These are phyloP conservation scores for Drosophila subpulchrella DNA, from an alignment of 1,140 invertebrate genomes.

Conservation along the genomic window DNA sequence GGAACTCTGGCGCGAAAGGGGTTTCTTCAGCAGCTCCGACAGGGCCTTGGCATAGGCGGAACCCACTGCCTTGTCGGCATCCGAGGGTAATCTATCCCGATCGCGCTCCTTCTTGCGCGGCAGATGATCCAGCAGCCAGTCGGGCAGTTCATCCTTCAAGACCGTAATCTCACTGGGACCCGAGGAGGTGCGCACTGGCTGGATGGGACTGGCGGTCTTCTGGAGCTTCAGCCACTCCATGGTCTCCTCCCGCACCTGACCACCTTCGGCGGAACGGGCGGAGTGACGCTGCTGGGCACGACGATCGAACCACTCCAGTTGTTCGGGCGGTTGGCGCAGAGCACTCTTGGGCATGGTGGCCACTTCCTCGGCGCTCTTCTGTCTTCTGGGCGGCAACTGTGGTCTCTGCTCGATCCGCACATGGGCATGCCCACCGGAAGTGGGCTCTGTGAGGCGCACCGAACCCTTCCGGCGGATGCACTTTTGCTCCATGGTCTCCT, in stretches of 20 bases:
- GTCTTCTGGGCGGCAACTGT: slow-evolving; percentile 73
- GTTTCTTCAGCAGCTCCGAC: slow-evolving; percentile 80
- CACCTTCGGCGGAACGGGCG: slow-evolving; percentile 79
- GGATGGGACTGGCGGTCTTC: slow-evolving; percentile 41
- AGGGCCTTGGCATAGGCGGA: slow-evolving; percentile 78
- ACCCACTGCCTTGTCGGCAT: slow-evolving; percentile 50
- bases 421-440: slow-evolving; percentile 27
- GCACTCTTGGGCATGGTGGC: slow-evolving; percentile 75
- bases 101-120: slow-evolving; percentile 75
- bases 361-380: slow-evolving; percentile 81
- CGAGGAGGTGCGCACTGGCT: slow-evolving; percentile 74
- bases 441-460: slow-evolving; percentile 50
- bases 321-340: slow-evolving; percentile 57
- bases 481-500: slow-evolving; percentile 81
- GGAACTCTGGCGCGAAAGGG: slow-evolving; percentile 78
- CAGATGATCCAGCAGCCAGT: slow-evolving; percentile 80
- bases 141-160: slow-evolving; percentile 80
- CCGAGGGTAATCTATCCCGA: slow-evolving; percentile 52
- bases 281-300: slow-evolving; percentile 81
- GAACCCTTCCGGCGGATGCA: slow-evolving; percentile 74
- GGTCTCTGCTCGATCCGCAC: slow-evolving; percentile 68
- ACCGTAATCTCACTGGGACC: slow-evolving; percentile 82
- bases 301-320: slow-evolving; percentile 82
- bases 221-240: slow-evolving; percentile 81
- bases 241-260: slow-evolving; percentile 77